Evolutionary conservation across 2,888 invertebrate genomes (phyloP).

Genomic region (Acanthosoma haemorrhoidale): DNA sequence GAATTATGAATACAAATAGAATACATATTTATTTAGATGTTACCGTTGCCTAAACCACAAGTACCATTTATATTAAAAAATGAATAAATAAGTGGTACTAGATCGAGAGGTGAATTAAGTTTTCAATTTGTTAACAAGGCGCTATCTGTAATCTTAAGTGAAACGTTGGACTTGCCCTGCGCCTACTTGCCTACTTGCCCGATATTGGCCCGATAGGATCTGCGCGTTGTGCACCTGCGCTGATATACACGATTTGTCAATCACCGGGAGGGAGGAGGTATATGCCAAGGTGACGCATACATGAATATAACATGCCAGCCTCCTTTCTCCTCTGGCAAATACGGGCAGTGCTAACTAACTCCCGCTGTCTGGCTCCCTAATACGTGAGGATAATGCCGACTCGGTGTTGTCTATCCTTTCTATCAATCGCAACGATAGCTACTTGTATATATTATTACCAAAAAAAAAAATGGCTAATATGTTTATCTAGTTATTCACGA

Average conservation of each 20-base stretch:
- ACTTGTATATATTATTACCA: no score
- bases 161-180: not conserved
- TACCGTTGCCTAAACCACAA: no score
- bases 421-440: no score
- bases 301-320: constrained; percentile 13
- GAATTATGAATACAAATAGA: no score
- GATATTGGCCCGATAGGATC: not conserved
- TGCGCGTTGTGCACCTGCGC: not conserved
- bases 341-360: not conserved
- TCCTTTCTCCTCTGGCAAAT: constrained; percentile 12
- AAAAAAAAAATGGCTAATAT: no score
- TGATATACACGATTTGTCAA: constrained; percentile 23
- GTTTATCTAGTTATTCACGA: no score
- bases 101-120: not conserved
- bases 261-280: constrained; percentile 1
- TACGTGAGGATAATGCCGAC: no score
- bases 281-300: constrained; percentile 26
- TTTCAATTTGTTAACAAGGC: constrained; percentile 3
- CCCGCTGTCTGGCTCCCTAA: no score
- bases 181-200: not conserved
- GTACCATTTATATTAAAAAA: no score
- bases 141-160: not conserved
- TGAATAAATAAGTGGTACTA: no score
- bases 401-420: no score
- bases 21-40: no score